Percentiles rank a stretch among this genome's conserved stretches.
Conservation (phyloP, 2,888 invertebrate species). For the Stenodera caucasica region DNA sequence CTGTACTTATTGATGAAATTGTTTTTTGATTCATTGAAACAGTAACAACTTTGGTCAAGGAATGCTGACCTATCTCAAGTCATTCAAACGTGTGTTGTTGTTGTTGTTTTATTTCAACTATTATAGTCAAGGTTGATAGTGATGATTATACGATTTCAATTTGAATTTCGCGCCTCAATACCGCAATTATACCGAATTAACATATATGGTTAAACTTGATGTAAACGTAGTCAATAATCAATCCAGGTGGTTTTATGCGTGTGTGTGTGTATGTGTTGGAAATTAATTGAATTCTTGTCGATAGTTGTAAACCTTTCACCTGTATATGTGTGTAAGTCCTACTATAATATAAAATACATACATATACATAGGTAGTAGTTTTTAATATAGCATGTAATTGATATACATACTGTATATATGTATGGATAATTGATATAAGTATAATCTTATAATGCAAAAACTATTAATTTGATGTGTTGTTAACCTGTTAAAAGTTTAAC, state of each 20-base stretch:
- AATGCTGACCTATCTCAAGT: constrained; percentile 51
- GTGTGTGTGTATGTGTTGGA: too few species aligned
- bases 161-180: too few species aligned
- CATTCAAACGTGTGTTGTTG: constrained; percentile 36
- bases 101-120: constrained; percentile 9
- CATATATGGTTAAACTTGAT: too few species aligned
- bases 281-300: too few species aligned
- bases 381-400: constrained; percentile 44
- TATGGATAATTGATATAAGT: neutral
- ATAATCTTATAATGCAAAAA: constrained; percentile 4
- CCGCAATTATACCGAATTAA: too few species aligned
- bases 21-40: constrained; percentile 50
- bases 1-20: constrained; percentile 49
- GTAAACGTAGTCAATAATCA: too few species aligned
- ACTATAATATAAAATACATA: neutral
- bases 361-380: constrained; percentile 28
- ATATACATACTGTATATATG: constrained; percentile 40
- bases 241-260: too few species aligned
- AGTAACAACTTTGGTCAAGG: constrained; percentile 50
- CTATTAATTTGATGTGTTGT: constrained; percentile 36
- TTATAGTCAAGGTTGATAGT: constrained; percentile 25
- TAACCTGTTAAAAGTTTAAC: constrained; percentile 38
- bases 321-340: neutral
- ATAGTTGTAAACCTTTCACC: too few species aligned
- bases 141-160: constrained; percentile 7